A percentile compares a stretch with the other conserved stretches of the same genome.
Evolutionary conservation across 2,113 vertebrate species (phyloP).

Genomic region (Paracyprichromis sp.): DNA sequence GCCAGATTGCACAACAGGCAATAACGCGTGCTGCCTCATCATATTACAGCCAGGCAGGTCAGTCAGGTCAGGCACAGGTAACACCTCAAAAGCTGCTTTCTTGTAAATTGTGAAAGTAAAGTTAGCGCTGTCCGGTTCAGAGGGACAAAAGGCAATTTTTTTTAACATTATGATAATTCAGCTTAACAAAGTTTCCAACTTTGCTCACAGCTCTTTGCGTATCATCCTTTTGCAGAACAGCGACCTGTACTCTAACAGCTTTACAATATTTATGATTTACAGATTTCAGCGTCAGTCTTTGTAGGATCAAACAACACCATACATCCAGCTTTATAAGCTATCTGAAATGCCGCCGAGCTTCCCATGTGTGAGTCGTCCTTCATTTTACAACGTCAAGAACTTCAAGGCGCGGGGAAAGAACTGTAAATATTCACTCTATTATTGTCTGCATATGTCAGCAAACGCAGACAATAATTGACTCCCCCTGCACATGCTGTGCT

Average conservation of each 20-base stretch:
- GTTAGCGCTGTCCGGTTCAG: neutral
- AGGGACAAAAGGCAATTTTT: neutral
- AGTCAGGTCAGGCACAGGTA: slow-evolving; percentile 10
- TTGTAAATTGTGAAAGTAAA: neutral
- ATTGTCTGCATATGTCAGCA: slow-evolving; percentile 52
- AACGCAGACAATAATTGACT: slow-evolving; percentile 22
- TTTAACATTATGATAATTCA: neutral
- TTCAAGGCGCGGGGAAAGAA: slow-evolving; percentile 35
- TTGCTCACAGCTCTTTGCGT: neutral
- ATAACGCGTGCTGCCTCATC: slow-evolving; percentile 9
- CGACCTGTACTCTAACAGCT: neutral
- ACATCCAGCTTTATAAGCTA: neutral
- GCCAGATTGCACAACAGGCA: slow-evolving; percentile 27
- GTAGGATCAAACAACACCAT: slow-evolving; percentile 33
- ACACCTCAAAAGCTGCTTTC: neutral
- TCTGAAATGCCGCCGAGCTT: slow-evolving; percentile 15
- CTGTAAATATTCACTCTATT: slow-evolving; percentile 46
- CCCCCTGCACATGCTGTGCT: slow-evolving; percentile 10
- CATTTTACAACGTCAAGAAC: slow-evolving; percentile 23
- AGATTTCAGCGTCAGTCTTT: slow-evolving; percentile 14
- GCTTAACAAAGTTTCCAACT: neutral
- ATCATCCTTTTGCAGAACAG: neutral
- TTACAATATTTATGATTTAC: slow-evolving; percentile 30
- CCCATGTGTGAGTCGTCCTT: slow-evolving; percentile 40
- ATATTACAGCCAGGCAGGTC: slow-evolving; percentile 26